Evolutionary conservation across 2,113 vertebrate species (phyloP), one percentile per base, ranked within the genome.

Genomic region (Vimba vimba): DNA sequence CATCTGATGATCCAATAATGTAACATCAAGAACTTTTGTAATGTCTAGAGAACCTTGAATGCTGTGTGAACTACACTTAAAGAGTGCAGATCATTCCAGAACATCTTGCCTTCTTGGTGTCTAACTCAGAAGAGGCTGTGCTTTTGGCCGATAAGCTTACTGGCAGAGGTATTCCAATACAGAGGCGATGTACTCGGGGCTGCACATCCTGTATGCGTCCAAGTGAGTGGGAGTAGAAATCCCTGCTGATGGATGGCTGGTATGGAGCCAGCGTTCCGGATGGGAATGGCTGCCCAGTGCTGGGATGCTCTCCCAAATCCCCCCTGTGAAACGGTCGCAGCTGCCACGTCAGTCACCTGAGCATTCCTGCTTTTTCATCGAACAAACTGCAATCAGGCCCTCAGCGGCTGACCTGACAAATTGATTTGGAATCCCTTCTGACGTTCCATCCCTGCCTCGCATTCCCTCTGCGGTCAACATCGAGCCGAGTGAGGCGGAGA

Each of bases 271-370:
- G 91, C 89, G 87, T 90, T 87, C 75, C 69, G 91, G 91, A 91
- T 69, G 80, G 87, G 79, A 87, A 90, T 36, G 33, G 88, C 66
- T 83, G 36, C 87, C 90, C 90, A 88, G 47, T 1, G 52, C 91
- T 86, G 89, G 91, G 92, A 93, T n/a, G 86, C 1, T 79, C 91
- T 92, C 90, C 92, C 89, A 92, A 89, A 91, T 90, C 86, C 82
- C 87, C 90, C 78, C 89, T 39, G 85, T 92, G 91, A 90, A 91
- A 91, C 90, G 82, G 88, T 90, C 92, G 90, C 93, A 93, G 92
- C 93, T 94, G 93, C 89, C 90, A 84, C 89, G 92, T 95, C 93
- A 94, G 90, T 94, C 93, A 93, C 91, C 90, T 91, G 91, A 93
- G 82, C 88, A 90, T 84, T 75, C 82, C 64, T 11, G n/a, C 33